Evolutionary conservation across 2,888 invertebrate species (phyloP).

Genomic region (Drosophila algonquin): DNA sequence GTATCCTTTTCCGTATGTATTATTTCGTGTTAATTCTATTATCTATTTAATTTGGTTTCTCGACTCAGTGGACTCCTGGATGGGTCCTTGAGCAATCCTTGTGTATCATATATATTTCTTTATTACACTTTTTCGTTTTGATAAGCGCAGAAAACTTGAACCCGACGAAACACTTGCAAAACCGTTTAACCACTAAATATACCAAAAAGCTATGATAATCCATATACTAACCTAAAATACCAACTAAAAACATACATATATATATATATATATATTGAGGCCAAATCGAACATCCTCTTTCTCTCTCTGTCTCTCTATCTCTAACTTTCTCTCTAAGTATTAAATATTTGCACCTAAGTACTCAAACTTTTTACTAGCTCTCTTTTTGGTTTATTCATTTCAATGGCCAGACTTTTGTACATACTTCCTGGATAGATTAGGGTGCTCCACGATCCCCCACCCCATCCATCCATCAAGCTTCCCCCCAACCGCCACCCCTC

Average conservation of each 20-base stretch:
- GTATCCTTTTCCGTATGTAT: constrained; percentile 45
- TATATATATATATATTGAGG: constrained; percentile 14
- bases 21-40: constrained; percentile 28
- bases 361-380: constrained; percentile 32
- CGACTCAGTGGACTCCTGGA: neutral
- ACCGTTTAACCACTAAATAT: constrained; percentile 61
- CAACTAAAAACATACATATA: constrained; percentile 20
- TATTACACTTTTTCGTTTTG: constrained; percentile 57
- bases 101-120: constrained; percentile 41
- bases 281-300: constrained; percentile 13
- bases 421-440: constrained; percentile 46
- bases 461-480: constrained; percentile 1
- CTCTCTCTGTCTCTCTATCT: constrained; percentile 15
- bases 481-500: neutral
- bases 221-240: constrained; percentile 11
- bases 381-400: constrained; percentile 42
- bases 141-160: constrained; percentile 82
- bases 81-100: constrained; percentile 25
- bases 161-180: constrained; percentile 84
- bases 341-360: constrained; percentile 41
- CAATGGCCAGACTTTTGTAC: constrained; percentile 69
- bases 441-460: constrained; percentile 1
- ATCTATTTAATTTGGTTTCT: neutral
- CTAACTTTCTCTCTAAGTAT: constrained; percentile 35
- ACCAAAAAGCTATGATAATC: constrained; percentile 35